Evolutionary conservation across 2,888 invertebrate genomes (phyloP).

Genomic region (Metacarcinus magister): DNA sequence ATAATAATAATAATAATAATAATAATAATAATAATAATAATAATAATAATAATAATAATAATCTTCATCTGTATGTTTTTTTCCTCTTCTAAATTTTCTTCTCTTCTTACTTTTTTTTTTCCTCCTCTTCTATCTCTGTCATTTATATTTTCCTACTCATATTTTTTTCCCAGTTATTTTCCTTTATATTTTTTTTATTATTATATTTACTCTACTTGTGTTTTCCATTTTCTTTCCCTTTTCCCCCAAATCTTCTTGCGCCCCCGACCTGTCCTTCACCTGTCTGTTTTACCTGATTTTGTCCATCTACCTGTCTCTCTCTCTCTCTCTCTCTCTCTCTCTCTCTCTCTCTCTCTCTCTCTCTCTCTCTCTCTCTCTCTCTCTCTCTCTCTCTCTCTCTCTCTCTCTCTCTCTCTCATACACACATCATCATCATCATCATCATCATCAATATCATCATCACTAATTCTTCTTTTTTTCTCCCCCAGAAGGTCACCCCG

Average conservation of each 20-base stretch:
- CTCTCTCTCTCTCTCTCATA: background rate
- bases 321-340: conserved; percentile 40
- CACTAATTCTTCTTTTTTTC: background rate
- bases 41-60: too few species aligned
- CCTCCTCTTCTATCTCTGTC: background rate
- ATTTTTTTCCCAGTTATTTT: too few species aligned
- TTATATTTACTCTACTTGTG: too few species aligned
- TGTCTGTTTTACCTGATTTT: background rate
- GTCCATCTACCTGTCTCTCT: background rate
- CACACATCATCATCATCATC: background rate
- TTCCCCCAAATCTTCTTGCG: background rate
- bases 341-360: conserved; percentile 19
- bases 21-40: too few species aligned
- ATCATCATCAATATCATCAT: background rate
- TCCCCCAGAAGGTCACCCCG: conserved; percentile 67
- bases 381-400: background rate
- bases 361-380: background rate
- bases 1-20: too few species aligned
- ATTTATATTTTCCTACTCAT: too few species aligned
- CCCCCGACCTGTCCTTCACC: background rate
- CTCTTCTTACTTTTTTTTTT: background rate
- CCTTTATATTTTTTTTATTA: too few species aligned
- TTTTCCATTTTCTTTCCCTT: background rate
- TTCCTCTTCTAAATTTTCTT: background rate
- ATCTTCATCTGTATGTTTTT: background rate